Evolutionary conservation across 2,797 vertebrate genomes (phyloP).

Genomic region (Intellagama lesueurii): DNA sequence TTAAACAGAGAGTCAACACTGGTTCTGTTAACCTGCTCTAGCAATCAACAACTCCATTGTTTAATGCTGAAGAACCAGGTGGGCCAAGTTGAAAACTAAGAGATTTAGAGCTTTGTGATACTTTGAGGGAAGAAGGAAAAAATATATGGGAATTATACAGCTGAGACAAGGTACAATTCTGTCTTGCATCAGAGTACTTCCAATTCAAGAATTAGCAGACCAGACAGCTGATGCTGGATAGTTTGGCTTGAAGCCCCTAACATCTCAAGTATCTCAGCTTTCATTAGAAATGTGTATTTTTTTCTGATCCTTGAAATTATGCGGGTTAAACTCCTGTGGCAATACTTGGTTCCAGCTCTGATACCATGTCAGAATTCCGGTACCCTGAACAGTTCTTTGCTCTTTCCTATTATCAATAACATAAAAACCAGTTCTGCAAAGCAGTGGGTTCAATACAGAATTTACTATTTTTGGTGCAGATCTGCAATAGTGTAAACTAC

Average conservation of each 20-base stretch:
- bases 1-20: too few species aligned
- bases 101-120: background rate
- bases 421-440: background rate
- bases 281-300: background rate
- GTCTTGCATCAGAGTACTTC: background rate
- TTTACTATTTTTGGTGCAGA: background rate
- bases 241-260: background rate
- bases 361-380: background rate
- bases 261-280: background rate
- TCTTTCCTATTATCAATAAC: background rate
- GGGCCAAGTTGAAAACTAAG: background rate
- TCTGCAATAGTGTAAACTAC: background rate
- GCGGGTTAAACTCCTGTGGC: background rate
- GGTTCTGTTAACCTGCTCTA: background rate
- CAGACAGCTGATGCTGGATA: background rate
- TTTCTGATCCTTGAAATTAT: background rate
- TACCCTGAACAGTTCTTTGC: background rate
- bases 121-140: background rate
- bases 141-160: background rate
- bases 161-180: background rate
- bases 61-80: background rate
- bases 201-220: background rate
- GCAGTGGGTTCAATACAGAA: background rate
- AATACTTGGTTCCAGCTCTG: background rate
- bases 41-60: background rate